A percentile compares a stretch with the other conserved stretches of the same genome.
These are phyloP conservation scores for Cebidichthys violaceus DNA, from an alignment of 2,113 vertebrate genomes.

Conservation along the genomic window DNA sequence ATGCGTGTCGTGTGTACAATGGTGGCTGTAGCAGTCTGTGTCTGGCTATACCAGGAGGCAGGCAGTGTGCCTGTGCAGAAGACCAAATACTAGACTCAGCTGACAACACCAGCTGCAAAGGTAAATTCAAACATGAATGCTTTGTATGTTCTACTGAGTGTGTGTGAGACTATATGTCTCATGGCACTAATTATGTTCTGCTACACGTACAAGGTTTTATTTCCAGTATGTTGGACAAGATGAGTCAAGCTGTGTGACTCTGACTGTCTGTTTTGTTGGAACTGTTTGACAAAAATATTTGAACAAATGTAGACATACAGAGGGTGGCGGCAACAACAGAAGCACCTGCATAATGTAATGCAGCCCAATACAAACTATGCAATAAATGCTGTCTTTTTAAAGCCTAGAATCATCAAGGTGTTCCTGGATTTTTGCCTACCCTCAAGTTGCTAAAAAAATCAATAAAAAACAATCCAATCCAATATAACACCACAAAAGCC, in stretches of 20 bases:
- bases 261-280: conserved; percentile 27
- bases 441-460: neutral
- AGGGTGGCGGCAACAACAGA: conserved; percentile 3
- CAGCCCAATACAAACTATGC: neutral
- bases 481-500: neutral
- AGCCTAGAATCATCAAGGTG: neutral
- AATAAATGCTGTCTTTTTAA: neutral
- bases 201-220: conserved; percentile 32
- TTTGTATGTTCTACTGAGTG: neutral
- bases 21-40: conserved; percentile 97
- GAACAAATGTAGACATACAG: neutral
- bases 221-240: conserved; percentile 26
- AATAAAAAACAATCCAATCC: neutral
- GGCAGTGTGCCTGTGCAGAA: conserved; percentile 94
- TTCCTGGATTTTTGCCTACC: neutral
- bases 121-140: conserved; percentile 68
- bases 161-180: neutral
- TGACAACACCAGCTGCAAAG: conserved; percentile 93
- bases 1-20: conserved; percentile 92
- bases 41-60: conserved; percentile 90
- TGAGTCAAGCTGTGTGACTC: conserved; percentile 43
- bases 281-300: conserved; percentile 9
- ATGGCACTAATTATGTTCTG: conserved; percentile 5
- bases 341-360: neutral
- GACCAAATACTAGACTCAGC: conserved; percentile 89